Conservation (phyloP, 1,140 invertebrate genomes). For the Calycopis cecrops region DNA sequence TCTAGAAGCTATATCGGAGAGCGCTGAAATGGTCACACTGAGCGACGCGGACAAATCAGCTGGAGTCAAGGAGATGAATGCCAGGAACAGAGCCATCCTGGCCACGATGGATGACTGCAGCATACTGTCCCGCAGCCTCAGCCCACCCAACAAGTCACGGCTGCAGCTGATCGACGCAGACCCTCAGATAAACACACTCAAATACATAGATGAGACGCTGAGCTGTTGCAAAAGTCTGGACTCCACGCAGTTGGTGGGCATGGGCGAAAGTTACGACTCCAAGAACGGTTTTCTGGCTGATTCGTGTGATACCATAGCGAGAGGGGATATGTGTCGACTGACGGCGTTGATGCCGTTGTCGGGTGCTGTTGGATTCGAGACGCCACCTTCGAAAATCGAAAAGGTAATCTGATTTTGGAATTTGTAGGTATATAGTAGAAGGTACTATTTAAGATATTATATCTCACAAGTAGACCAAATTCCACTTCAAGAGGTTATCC, state of each 20-base stretch:
- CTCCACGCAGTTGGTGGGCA: slow-evolving; percentile 61
- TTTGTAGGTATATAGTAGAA: too few species aligned
- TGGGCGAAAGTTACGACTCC: slow-evolving; percentile 71
- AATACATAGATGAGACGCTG: slow-evolving; percentile 76
- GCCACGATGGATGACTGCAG: slow-evolving; percentile 73
- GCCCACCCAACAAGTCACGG: slow-evolving; percentile 63
- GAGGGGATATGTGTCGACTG: slow-evolving; percentile 51
- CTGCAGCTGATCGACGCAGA: slow-evolving; percentile 75
- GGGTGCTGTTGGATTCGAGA: slow-evolving; percentile 47
- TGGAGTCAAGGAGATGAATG: slow-evolving; percentile 54
- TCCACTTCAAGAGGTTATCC: too few species aligned
- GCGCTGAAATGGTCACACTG: slow-evolving; percentile 66
- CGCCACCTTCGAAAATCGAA: slow-evolving; percentile 49
- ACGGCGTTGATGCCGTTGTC: slow-evolving; percentile 37
- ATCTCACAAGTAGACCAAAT: neutral
- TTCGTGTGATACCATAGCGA: slow-evolving; percentile 66
- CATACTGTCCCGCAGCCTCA: slow-evolving; percentile 66
- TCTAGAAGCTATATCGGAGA: slow-evolving; percentile 63
- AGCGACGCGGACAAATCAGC: slow-evolving; percentile 59
- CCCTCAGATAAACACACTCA: slow-evolving; percentile 77
- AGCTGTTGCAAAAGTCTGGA: slow-evolving; percentile 72
- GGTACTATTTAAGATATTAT: too few species aligned
- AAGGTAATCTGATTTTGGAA: slow-evolving; percentile 35
- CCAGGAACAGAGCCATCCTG: slow-evolving; percentile 59
- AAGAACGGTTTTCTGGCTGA: slow-evolving; percentile 66